phyloP scores from a whole-genome alignment of 2,113 vertebrate genomes.

The Salvelinus sp. region DNA sequence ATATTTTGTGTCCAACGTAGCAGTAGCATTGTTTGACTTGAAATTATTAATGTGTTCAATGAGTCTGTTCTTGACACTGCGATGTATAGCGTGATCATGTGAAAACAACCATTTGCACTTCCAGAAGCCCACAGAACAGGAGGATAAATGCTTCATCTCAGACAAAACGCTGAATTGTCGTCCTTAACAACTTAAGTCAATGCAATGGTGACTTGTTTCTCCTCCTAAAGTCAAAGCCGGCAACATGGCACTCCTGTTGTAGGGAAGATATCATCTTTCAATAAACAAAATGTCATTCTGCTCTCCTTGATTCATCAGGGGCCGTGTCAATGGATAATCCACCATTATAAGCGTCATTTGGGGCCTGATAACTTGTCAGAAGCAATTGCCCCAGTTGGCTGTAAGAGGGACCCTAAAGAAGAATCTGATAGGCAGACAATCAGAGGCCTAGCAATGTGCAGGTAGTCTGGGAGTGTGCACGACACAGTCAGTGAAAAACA shows the following conservation, averaged over 20 bases:
- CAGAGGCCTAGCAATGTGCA: constrained; percentile 36
- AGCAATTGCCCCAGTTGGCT: constrained; percentile 46
- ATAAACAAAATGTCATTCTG: constrained; percentile 57
- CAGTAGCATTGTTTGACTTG: no score
- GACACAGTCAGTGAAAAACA: constrained; percentile 34
- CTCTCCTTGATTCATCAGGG: constrained; percentile 45
- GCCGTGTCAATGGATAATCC: constrained; percentile 61
- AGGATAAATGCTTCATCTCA: neutral
- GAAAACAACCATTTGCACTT: no score
- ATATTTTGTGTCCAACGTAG: no score
- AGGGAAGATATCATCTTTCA: constrained; percentile 63
- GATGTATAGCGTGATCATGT: no score
- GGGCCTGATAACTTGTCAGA: constrained; percentile 67
- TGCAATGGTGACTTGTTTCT: constrained; percentile 28
- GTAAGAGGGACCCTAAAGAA: constrained; percentile 58
- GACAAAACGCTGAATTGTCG: constrained; percentile 36
- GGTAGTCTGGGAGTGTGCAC: constrained; percentile 26
- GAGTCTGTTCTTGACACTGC: no score
- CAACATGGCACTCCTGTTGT: constrained; percentile 17
- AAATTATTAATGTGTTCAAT: no score
- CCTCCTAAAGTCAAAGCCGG: constrained; percentile 40
- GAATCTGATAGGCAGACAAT: constrained; percentile 56
- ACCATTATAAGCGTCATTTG: constrained; percentile 58
- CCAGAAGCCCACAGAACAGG: neutral
- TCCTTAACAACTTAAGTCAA: constrained; percentile 43